A percentile compares a stretch with the other conserved stretches of the same genome.
These are phyloP conservation scores for Volucella inanis DNA, from an alignment of 2,888 invertebrate genomes.

Conservation along the genomic window DNA sequence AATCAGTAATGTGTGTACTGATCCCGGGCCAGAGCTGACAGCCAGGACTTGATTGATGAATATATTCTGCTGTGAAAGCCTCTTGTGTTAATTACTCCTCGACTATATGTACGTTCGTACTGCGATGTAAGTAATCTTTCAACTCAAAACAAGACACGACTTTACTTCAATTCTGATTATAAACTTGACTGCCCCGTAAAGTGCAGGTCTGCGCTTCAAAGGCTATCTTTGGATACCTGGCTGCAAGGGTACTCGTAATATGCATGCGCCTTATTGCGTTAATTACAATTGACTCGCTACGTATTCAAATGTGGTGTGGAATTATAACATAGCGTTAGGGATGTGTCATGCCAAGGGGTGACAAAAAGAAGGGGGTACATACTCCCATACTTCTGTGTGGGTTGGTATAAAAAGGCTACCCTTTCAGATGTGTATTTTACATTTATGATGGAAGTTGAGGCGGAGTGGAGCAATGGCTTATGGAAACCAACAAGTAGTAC, in stretches of 20 bases:
- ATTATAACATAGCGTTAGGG: slow-evolving; percentile 25
- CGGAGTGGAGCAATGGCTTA: not conserved
- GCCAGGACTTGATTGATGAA: slow-evolving; percentile 64
- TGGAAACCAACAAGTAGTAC: slow-evolving; percentile 25
- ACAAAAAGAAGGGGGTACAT: not conserved
- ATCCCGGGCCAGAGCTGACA: slow-evolving; percentile 7
- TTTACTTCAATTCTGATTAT: slow-evolving; percentile 39
- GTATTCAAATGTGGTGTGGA: slow-evolving; percentile 58
- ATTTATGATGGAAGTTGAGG: slow-evolving; percentile 30
- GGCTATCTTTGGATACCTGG: not conserved
- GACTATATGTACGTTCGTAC: too few relatives aligned
- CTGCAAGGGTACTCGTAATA: not conserved
- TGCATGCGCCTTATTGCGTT: slow-evolving; percentile 16
- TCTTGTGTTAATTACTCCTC: slow-evolving; percentile 42
- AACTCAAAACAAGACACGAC: slow-evolving; percentile 51
- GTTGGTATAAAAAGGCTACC: slow-evolving; percentile 8
- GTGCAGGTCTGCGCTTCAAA: slow-evolving; percentile 2
- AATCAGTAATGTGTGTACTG: not conserved
- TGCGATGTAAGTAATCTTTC: slow-evolving; percentile 32
- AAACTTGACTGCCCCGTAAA: slow-evolving; percentile 11
- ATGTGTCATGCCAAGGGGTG: slow-evolving; percentile 26
- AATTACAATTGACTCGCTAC: slow-evolving; percentile 56
- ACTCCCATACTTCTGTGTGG: not conserved
- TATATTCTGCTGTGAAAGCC: slow-evolving; percentile 36
- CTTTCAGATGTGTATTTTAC: not conserved